Evolutionary conservation across 2,888 invertebrate species (phyloP).

Genomic region (Sphaerophoria rueppellii): DNA sequence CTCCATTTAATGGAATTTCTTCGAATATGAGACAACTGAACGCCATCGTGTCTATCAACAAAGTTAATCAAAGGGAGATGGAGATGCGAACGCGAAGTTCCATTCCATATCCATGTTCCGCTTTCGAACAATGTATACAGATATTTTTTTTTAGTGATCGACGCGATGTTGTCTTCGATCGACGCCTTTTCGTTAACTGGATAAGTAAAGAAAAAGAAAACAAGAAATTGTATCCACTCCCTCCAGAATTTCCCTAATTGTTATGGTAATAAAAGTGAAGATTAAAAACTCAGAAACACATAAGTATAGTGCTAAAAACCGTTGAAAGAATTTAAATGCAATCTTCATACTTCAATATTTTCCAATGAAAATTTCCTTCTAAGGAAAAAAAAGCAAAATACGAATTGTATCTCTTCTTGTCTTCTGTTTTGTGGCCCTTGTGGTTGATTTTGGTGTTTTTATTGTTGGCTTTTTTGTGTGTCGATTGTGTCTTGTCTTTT

Average conservation of each 20-base stretch:
- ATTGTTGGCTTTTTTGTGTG: not conserved
- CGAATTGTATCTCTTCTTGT: not conserved
- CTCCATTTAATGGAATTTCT: conserved; percentile 16
- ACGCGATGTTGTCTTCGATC: conserved; percentile 75
- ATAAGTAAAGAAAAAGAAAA: conserved; percentile 3
- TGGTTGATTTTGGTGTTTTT: not conserved
- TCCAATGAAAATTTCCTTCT: not conserved
- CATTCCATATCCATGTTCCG: not conserved
- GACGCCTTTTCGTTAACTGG: conserved; percentile 60
- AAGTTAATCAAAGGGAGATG: conserved; percentile 57
- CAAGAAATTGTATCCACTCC: conserved; percentile 12
- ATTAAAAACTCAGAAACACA: not conserved
- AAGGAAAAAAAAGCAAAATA: not conserved
- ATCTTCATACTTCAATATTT: not conserved
- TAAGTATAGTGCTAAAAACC: not conserved
- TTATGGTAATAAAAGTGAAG: conserved; percentile 9
- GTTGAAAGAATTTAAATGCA: not conserved
- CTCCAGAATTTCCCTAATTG: not conserved
- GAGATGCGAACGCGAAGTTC: not conserved
- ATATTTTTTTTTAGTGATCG: conserved; percentile 76
- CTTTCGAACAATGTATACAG: not conserved
- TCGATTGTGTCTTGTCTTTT: not conserved
- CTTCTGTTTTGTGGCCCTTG: conserved; percentile 6
- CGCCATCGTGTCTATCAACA: conserved; percentile 42
- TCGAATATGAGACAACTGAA: not conserved